Conservation (phyloP, 1,140 invertebrate genomes). For the Halesus radiatus region DNA sequence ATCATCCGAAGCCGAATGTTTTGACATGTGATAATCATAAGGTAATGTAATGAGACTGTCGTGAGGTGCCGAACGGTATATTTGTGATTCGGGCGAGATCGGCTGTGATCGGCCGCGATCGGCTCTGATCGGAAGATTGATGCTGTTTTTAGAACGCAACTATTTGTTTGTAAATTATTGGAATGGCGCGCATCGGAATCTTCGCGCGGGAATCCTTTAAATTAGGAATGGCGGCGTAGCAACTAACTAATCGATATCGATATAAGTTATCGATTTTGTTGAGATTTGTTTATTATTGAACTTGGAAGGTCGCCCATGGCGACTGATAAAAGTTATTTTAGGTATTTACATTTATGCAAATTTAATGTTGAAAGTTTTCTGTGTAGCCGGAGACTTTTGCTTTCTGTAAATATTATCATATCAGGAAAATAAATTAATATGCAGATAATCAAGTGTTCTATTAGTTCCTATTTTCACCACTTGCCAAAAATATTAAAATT, state of each 20-base stretch:
- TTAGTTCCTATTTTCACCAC: too few species aligned
- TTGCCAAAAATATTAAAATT: too few species aligned
- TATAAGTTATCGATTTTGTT: not conserved
- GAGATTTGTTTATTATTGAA: too few species aligned
- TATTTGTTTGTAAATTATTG: conserved; percentile 39
- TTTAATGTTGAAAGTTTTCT: too few species aligned
- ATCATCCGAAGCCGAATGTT: conserved; percentile 61
- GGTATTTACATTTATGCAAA: too few species aligned
- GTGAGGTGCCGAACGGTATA: conserved; percentile 45
- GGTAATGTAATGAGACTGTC: conserved; percentile 68
- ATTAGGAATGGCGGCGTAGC: conserved; percentile 10
- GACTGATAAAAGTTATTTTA: too few species aligned
- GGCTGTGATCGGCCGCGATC: not conserved
- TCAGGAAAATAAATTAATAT: too few species aligned
- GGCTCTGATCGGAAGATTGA: conserved; percentile 32
- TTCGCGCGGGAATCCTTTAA: conserved; percentile 36
- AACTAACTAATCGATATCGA: not conserved
- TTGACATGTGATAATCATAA: conserved; percentile 72
- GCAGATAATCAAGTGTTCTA: too few species aligned
- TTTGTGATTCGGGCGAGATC: conserved; percentile 43
- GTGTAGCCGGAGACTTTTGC: too few species aligned
- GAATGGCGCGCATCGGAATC: conserved; percentile 27
- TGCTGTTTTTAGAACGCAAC: conserved; percentile 37
- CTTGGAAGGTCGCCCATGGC: too few species aligned
- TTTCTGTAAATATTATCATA: too few species aligned